A percentile compares a stretch with the other conserved stretches of the same genome.
Evolutionary conservation across 1,140 invertebrate species (phyloP).

Genomic region (Fopius arisanus): DNA sequence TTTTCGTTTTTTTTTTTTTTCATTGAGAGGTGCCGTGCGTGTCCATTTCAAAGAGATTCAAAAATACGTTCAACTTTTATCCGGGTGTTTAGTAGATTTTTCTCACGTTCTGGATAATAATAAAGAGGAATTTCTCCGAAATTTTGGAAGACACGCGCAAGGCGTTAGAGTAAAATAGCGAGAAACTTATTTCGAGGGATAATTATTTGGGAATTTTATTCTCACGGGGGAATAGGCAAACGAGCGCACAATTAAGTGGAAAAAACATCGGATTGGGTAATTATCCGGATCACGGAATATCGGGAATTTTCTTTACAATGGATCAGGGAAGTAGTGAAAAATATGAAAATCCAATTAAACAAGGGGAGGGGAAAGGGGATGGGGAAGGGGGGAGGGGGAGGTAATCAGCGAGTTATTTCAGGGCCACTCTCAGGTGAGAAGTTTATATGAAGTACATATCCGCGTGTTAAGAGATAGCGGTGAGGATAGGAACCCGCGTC

Average conservation of each 20-base stretch:
- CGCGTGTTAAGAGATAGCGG: slow-evolving; percentile 53
- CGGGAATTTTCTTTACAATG: neutral
- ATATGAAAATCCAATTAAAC: neutral
- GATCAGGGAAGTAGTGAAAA: neutral
- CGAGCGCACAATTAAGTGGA: neutral
- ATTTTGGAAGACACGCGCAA: neutral
- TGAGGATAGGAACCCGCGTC: slow-evolving; percentile 44
- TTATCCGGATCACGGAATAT: slow-evolving; percentile 2
- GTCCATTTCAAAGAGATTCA: neutral
- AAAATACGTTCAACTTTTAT: neutral
- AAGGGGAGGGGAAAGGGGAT: too few species aligned
- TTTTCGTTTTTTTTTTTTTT: slow-evolving; percentile 7
- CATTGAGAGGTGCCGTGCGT: slow-evolving; percentile 1
- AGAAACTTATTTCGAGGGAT: neutral
- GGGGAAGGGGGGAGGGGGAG: too few species aligned
- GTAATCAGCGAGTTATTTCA: slow-evolving; percentile 33
- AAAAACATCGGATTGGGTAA: neutral
- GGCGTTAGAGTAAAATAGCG: neutral
- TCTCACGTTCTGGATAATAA: neutral
- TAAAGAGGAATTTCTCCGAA: neutral
- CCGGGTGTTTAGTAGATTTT: neutral
- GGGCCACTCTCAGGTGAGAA: slow-evolving; percentile 45
- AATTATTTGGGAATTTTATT: neutral
- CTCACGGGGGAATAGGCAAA: neutral
- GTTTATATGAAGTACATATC: slow-evolving; percentile 33